Base-by-base conservation (phyloP, 1,140 invertebrate species). In the Aphelenchoides besseyi region DNA sequence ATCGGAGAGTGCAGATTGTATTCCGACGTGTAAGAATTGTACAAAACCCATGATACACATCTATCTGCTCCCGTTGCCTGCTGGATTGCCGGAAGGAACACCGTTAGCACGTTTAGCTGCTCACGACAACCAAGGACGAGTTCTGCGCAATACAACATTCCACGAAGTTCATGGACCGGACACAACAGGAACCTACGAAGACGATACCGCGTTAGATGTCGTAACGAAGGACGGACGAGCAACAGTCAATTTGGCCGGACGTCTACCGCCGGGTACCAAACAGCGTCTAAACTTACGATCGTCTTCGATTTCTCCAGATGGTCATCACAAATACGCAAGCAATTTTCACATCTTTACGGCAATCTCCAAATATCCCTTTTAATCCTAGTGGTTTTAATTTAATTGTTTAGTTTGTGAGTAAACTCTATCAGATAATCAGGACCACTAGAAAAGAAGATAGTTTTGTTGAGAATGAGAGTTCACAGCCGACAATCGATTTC, bases 11-110 rank as follows among this genome's bases (percentile, higher is more conserved):
- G 9, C 18, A 18, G 41, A 69, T 30, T 81, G 79, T 52, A 52
- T 73, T 8, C 80, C 80, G 8, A 53, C 57, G 1, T 82, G 80
- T 48, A 55, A 52, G 16, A 77, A 82, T 32, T 82, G 80, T 54
- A 68, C 62, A 28, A 29, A 63, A 2, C 23, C 69, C 12, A 64
- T 72, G 9, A 81, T 82, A 36, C 64, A 75, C 28, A 35, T 82
- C 8, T 69, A 81, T 28, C 70, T 83, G 72, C 26, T 82, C 0
- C 57, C 74, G 9, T 23, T 81, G 29, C 78, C 80, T 5, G 62
- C 57, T 41, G 74, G 78, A 35, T 18, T 81, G n/a, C 61, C 74
- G 5, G 37, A 41, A n/a, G 75, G 66, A 23, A 79, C 78, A 18
- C 69, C 75, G 2, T 57, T 81, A 9, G 68, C 77, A 5, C 66